Evolutionary conservation across 2,113 vertebrate genomes (phyloP), one percentile per base, ranked within the genome.

Genomic region (Periophthalmus modestus): DNA sequence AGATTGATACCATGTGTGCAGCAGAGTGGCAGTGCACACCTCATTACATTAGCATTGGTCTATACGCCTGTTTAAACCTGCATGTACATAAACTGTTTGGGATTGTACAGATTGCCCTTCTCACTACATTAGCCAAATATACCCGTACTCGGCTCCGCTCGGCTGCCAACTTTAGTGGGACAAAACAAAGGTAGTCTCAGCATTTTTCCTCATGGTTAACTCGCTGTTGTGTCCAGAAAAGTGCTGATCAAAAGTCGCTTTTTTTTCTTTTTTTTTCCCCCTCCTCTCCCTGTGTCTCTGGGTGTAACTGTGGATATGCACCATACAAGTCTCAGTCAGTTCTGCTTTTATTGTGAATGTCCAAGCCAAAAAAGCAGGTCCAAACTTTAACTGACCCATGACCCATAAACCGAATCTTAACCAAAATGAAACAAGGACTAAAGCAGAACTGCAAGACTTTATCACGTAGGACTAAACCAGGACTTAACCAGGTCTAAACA

Each of bases 121-220:
- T 77, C 89, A 90, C 87, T 83, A 91, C 89, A 88, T 92, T 92
- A 91, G 89, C 84, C 88, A 83, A 76, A 88, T 82, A 87, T 88
- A 89, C 83, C 82, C 85, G 85, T 82, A 48, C 78, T 48, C 43
- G 43, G 50, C 70, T 73, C 80, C 39, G 71, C 66, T 5, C 12
- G 34, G 78, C 82, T 70, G 78, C 85, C 81, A 84, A 81, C 73
- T 78, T 62, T 13, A 61, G 59, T 52, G 83, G 82, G 82, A 82
- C 82, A 84, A 88, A 88, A 92, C 85, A 85, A 87, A 84, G 69
- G 12, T 39, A 65, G 80, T 77, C 85, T 89, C 89, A 91, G 91
- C 88, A 85, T 13, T 62, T 68, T 90, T 91, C 23, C 85, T 77
- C 68, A 61, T 2, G 21, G 62, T 75, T 88, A 88, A 82, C 86